These are phyloP conservation scores for Phymanthus crucifer DNA, from an alignment of 92 coral and sea anemone genomes.

Conservation along the genomic window DNA sequence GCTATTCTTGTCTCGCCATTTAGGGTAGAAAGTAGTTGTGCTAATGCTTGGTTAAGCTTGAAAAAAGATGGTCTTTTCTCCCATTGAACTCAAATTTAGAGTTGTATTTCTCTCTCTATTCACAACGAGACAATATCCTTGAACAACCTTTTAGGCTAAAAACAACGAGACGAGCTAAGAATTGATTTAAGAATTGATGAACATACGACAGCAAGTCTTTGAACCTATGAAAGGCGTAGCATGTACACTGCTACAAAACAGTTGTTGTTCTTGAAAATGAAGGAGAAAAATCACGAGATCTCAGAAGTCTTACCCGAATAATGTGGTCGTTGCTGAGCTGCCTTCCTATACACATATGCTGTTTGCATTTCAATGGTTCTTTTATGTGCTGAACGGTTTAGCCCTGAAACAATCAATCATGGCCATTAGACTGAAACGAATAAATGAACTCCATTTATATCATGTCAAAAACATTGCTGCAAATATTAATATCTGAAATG, in stretches of 20 bases:
- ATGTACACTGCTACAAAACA: neutral
- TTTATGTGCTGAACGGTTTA: conserved; percentile 38
- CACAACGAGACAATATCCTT: no score
- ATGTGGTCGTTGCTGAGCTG: conserved; percentile 55
- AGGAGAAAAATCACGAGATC: neutral
- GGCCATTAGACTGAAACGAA: no score
- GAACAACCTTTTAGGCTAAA: no score
- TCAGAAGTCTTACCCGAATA: conserved; percentile 88
- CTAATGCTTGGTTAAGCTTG: no score
- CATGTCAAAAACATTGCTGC: no score
- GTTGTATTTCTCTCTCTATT: no score
- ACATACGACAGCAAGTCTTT: neutral
- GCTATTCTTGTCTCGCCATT: neutral
- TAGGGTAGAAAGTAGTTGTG: neutral
- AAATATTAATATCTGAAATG: neutral
- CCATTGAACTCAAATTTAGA: no score
- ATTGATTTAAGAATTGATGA: no score
- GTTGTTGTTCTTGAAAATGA: neutral
- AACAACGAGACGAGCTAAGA: no score
- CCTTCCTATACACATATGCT: conserved; percentile 75
- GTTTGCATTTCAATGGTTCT: conserved; percentile 75
- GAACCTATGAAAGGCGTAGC: neutral
- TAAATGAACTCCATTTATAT: no score
- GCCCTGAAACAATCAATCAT: neutral
- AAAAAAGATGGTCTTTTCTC: no score